Evolutionary conservation across 2,888 invertebrate species (phyloP), one percentile per base, ranked within the genome.

Genomic region (Barypeithes pellucidus): DNA sequence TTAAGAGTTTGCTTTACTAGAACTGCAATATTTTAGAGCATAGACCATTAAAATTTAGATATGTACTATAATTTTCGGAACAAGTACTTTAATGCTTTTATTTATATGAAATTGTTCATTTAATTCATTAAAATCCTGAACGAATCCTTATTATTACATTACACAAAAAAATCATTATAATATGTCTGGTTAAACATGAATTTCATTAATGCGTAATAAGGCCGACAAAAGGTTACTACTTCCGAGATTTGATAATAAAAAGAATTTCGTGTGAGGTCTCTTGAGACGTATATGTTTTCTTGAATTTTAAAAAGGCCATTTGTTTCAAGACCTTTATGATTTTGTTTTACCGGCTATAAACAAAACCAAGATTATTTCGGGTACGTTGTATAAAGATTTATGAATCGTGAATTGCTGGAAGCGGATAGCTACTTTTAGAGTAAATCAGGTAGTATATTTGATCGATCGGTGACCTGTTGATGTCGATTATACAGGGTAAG

Each of bases 181-280:
- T 18, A 2, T 33, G 33, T 54, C 54, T 54, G 29, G 54, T 54
- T 33, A 5, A 29, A 54, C 54, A 54, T 16, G 54, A 29, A 54
- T 54, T 54, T 54, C 20, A 33, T 54, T 24, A 54, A 54, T 33
- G 54, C 16, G 9, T 54, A 54, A 54, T 29, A 22, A 54, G 33
- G n/a, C 54, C 54, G 54, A 29, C 54, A 54, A 54, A 54, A 29
- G 54, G 9, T 54, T 11, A 22, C 52, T 14, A 54, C 33, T 33
- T 54, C 54, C 54, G 29, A 54, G 54, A 54, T 54, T 54, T 54
- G 14, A 33, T 54, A 54, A 54, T 54, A 54, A 54, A 54, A 54
- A 29, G 33, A 54, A 54, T 33, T 54, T 29, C 14, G 29, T 54
- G 54, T 54, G 54, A 33, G 54, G 54, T 54, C 54, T 24, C 4